These are phyloP conservation scores for Chionis minor DNA, from an alignment of 2,113 vertebrate genomes.

Conservation along the genomic window DNA sequence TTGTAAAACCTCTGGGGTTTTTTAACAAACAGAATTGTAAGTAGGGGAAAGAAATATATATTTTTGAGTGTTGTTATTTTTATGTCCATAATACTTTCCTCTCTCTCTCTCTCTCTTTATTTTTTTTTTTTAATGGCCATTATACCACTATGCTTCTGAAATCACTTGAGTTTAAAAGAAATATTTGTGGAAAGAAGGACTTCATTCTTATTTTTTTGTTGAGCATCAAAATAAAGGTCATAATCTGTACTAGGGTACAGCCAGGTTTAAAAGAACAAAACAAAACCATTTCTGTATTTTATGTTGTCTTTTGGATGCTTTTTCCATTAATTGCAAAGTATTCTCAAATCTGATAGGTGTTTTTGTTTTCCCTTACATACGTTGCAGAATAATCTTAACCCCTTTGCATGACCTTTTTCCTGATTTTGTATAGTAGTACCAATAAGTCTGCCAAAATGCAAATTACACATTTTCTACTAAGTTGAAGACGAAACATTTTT, in stretches of 20 bases:
- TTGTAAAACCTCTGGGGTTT: conserved; percentile 34
- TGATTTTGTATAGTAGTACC: conserved; percentile 51
- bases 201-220: not conserved
- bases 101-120: not conserved
- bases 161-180: conserved; percentile 44
- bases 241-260: not conserved
- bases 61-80: conserved; percentile 34
- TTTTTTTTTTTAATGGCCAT: not conserved
- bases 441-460: conserved; percentile 69
- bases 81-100: conserved; percentile 26
- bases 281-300: conserved; percentile 17
- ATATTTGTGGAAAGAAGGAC: conserved; percentile 31
- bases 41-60: conserved; percentile 13
- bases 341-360: conserved; percentile 30
- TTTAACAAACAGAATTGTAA: conserved; percentile 31
- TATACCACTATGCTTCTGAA: conserved; percentile 43
- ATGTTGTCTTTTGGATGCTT: conserved; percentile 45
- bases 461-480: conserved; percentile 73
- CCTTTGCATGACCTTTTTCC: conserved; percentile 73
- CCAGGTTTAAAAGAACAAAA: not conserved
- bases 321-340: not conserved
- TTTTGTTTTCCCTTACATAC: conserved; percentile 43
- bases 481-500: conserved; percentile 60
- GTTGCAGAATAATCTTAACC: conserved; percentile 51
- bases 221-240: conserved; percentile 1